Percentiles rank a stretch among this genome's conserved stretches.
phyloP scores from a whole-genome alignment of 1,140 invertebrate genomes.

The Apolygus lucorum region DNA sequence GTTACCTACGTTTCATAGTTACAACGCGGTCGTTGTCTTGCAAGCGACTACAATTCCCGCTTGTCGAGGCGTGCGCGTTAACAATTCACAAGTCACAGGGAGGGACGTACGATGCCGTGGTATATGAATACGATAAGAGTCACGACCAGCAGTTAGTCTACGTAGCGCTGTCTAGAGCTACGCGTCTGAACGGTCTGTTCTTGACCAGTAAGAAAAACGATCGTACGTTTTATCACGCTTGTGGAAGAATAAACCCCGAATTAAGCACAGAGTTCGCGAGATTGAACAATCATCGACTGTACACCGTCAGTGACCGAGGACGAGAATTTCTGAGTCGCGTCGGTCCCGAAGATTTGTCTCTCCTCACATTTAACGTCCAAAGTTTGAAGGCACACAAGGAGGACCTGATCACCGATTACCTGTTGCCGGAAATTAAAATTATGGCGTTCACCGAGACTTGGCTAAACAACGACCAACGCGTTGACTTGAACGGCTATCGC shows the following conservation, averaged over 20 bases:
- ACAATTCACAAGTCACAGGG: constrained; percentile 38
- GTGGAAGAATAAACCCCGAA: not conserved
- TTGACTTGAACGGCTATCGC: not conserved
- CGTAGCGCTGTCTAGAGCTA: constrained; percentile 34
- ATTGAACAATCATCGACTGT: too few species aligned
- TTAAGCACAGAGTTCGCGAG: not conserved
- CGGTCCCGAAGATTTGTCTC: not conserved
- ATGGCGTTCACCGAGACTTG: not conserved
- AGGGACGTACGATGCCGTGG: constrained; percentile 36
- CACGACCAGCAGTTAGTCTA: constrained; percentile 35
- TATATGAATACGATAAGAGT: constrained; percentile 35
- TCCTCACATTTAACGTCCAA: not conserved
- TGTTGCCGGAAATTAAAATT: not conserved
- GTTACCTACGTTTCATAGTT: too few species aligned
- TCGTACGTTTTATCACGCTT: not conserved
- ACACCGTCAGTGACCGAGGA: not conserved
- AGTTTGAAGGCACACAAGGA: not conserved
- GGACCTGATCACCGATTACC: not conserved
- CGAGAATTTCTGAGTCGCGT: not conserved
- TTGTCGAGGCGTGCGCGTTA: constrained; percentile 32
- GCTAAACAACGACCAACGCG: not conserved
- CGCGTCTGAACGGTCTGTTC: not conserved
- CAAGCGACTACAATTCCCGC: constrained; percentile 33
- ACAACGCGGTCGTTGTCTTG: not conserved
- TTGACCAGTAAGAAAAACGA: not conserved